Evolutionary conservation across 37 sponge, comb jelly and placozoan species (phyloP), one percentile per base, ranked within the genome.

Genomic region (Haliclona indistincta): DNA sequence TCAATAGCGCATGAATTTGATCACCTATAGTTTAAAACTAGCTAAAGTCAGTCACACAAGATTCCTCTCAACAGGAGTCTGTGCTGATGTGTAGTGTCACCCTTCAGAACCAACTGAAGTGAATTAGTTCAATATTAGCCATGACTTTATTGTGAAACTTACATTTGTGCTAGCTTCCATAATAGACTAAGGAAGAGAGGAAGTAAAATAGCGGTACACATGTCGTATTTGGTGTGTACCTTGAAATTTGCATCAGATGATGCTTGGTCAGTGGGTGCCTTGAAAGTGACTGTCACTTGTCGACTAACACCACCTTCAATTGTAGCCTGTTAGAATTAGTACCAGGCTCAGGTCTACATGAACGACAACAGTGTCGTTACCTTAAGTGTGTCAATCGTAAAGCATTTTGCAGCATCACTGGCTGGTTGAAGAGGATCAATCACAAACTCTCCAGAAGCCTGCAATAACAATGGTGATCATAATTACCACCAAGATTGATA

Each of bases 331-430:
- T 38, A 47, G 19, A 32, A 32, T 61, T 40, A 45, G 32, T 42
- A 49, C 20, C 6, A 17, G 2, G 30, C 29, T 38, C 43, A 5
- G 5, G 28, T 26, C 2, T 3, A 2, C 36, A 54, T 61, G 30
- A 11, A 19, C 8, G 25, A 36, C 30, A 64, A 7, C 8, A 20
- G 33, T n/a, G 37, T 39, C 19, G 25, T 17, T 44, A 91, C 88
- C 88, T 92, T 92, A 60, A 80, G 58, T 36, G 88, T 73, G 15
- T 88, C 86, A 71, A 87, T 70, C 6, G 87, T 52, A 64, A 92
- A 88, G 68, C 26, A 37, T 62, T 88, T 92, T 5, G 85, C 52
- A 33, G 54, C 44, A 43, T 66, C 63, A 28, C 71, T 69, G 38
- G 63, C 52, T 8, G 64, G 43, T 32, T 70, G 52, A n/a, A 86